Conservation (phyloP, 2,888 invertebrate genomes). For the Capitulum mitella region DNA sequence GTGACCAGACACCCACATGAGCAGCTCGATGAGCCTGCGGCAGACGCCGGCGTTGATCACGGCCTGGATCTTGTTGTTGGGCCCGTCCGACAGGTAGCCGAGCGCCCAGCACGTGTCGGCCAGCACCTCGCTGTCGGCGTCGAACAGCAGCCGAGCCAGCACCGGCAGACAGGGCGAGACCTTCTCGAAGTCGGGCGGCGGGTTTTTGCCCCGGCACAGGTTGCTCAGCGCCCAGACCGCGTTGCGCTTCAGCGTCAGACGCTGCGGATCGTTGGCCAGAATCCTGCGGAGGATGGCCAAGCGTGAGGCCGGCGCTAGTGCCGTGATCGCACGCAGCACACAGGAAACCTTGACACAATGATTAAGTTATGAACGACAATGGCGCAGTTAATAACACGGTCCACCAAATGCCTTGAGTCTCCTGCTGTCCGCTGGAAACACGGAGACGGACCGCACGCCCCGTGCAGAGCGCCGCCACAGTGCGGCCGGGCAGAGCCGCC, state of each 20-base stretch:
- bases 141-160: constrained; percentile 72
- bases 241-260: constrained; percentile 62
- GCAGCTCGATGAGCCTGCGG: constrained; percentile 60
- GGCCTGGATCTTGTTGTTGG: constrained; percentile 77
- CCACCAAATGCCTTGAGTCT: too few relatives aligned
- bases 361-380: too few relatives aligned
- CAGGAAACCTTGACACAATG: too few relatives aligned
- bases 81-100: constrained; percentile 86
- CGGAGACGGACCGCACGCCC: too few relatives aligned
- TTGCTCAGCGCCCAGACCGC: constrained; percentile 98
- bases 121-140: constrained; percentile 68
- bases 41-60: constrained; percentile 58
- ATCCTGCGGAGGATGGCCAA: constrained; percentile 52
- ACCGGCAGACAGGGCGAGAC: constrained; percentile 69
- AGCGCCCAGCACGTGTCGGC: constrained; percentile 89
- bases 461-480: too few relatives aligned
- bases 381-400: too few relatives aligned
- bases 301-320: not conserved
- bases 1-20: constrained; percentile 43
- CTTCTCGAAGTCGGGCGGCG: constrained; percentile 67
- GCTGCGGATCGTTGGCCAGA: constrained; percentile 49
- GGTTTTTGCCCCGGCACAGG: constrained; percentile 93
- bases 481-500: too few relatives aligned
- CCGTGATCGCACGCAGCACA: too few relatives aligned
- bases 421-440: too few relatives aligned